Evolutionary conservation across 2,797 vertebrate species (phyloP), one percentile per base, ranked within the genome.

Genomic region (Tympanoctomys barrerae): DNA sequence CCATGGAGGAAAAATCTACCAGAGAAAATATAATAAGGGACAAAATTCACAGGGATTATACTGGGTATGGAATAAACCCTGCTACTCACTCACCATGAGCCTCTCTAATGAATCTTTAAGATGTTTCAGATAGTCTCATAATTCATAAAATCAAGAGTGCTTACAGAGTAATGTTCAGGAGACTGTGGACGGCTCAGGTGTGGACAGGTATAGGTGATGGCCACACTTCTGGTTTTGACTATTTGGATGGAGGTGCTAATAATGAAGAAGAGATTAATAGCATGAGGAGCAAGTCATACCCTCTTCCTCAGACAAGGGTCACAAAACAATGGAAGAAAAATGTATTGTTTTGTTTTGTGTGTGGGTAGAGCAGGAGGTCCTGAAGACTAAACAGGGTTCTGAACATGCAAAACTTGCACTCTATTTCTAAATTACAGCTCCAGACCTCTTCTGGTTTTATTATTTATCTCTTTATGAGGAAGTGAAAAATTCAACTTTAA

Each of bases 191-290:
- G 26, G 8, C 57, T 46, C 79, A 7, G 19, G 70, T 61, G 9
- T 59, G 85, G 19, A 2, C 9, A 19, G 26, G 39, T 42, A 42
- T 70, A 33, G 59, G 24, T 93, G 24, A 80, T 28, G 59, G 14
- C n/a, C 2, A 42, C 16, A 31, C 57, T 95, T 92, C 26, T 96
- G 90, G 39, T 31, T 91, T 93, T 81, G 39, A n/a, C 11, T 81
- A 4, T 16, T 77, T 71, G n/a, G 5, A 64, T 57, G 18, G 24
- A 93, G 7, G 2, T 83, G 24, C 19, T 24, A 79, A 22, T 79
- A 87, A 79, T 94, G 24, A 85, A 21, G 62, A 91, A 89, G 54
- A 39, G 5, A 31, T 11, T 46, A 1, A 33, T 14, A 89, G 36
- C 8, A 83, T 7, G 57, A 93, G 42, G 13, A 88, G 2, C 4